Base-by-base conservation (phyloP, 1,140 invertebrate species). In the Plutomurus gul region DNA sequence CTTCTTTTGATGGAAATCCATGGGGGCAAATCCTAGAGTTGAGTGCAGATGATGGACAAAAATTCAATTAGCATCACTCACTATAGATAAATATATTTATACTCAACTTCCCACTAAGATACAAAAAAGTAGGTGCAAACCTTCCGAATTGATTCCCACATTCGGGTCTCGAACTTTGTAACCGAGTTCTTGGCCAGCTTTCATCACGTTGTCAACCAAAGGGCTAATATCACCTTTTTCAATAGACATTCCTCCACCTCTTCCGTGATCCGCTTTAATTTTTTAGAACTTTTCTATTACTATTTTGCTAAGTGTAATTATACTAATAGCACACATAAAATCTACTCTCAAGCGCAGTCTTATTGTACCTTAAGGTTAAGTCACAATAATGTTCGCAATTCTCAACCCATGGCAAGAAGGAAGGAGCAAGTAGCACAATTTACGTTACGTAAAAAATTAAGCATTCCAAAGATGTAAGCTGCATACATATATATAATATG, bases 81-180 rank as follows among this genome's bases (percentile, higher is more conserved):
- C 16, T 33, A 25, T 30, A 7, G 16, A 18, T 25, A 10, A 2
- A 2, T 11, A 71, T 30, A 71, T 72, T 20, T 20, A 18, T 77
- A 46, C 16, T 33, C 33, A 16, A 8, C 1, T 30, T 60, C 47
- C 4, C 20, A 25, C n/a, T 13, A 16, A 22, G 30, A 39, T 8
- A 4, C 8, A 39, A n/a, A 18, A 13, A 40, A 10, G 4, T 27
- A 27, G 4, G 13, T 56, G 18, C 47, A 75, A 43, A 81, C 80
- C 81, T 82, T 82, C 81, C 1, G 77, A 73, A 7, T 56, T 37
- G 7, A 30, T 71, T 16, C 78, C 60, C 18, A 70, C 13, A 74
- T 82, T 82, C 27, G 81, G 81, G 73, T 78, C 76, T 16, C 81
- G 47, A 30, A 76, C 72, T 77, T 77, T 77, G 46, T 73, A 82